A percentile compares a stretch with the other conserved stretches of the same genome.
These are phyloP conservation scores for Lithobates sylvaticus DNA, from an alignment of 2,797 vertebrate genomes.

Conservation along the genomic window DNA sequence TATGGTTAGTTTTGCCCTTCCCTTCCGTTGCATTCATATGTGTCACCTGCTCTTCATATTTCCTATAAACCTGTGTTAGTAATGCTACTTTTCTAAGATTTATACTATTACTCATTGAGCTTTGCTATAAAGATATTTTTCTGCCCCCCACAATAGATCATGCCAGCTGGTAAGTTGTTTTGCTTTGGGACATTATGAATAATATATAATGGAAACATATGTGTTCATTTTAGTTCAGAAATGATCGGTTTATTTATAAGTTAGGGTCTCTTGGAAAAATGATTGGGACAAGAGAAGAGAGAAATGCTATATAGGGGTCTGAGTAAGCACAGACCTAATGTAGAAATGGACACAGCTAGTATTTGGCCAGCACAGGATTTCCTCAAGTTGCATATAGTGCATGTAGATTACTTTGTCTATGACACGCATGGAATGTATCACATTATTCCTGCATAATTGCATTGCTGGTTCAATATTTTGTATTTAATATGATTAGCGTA, in stretches of 20 bases:
- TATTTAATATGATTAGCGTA: too few species aligned
- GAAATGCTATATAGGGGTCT: not conserved
- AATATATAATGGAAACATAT: slow-evolving; percentile 59
- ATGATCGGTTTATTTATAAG: slow-evolving; percentile 7
- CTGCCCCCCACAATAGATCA: not conserved
- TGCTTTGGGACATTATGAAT: slow-evolving; percentile 54
- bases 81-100: not conserved
- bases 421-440: not conserved
- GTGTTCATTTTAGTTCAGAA: slow-evolving; percentile 29
- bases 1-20: not conserved
- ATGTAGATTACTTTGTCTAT: too few species aligned
- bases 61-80: not conserved
- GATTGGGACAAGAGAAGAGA: not conserved
- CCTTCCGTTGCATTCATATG: not conserved
- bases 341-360: not conserved
- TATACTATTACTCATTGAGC: not conserved
- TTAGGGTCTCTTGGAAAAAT: not conserved
- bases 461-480: too few species aligned
- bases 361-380: slow-evolving; percentile 29
- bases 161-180: slow-evolving; percentile 51
- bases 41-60: not conserved
- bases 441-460: not conserved
- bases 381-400: slow-evolving; percentile 56
- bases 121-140: slow-evolving; percentile 10
- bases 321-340: not conserved